These are phyloP conservation scores for Luperina testacea DNA, from an alignment of 2,888 invertebrate species.

Conservation along the genomic window DNA sequence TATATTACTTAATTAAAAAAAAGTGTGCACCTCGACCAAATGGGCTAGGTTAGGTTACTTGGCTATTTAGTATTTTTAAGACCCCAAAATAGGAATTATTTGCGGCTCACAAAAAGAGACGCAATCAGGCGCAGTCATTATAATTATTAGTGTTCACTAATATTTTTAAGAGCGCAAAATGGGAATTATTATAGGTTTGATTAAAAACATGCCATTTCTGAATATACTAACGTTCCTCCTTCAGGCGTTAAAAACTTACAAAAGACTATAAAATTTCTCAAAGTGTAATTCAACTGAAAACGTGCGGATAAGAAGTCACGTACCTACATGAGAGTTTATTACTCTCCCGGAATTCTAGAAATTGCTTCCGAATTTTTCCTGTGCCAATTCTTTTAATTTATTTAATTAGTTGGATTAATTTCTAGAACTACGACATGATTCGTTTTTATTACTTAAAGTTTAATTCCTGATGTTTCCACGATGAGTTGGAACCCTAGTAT, in stretches of 20 bases:
- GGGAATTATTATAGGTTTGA: neutral
- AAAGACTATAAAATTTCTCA: neutral
- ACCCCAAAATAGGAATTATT: neutral
- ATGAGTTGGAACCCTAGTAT: neutral
- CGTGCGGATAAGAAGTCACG: constrained; percentile 1
- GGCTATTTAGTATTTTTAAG: neutral
- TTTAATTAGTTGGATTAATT: constrained; percentile 9
- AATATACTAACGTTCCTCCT: neutral
- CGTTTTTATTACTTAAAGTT: constrained; percentile 17
- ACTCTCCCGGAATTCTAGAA: neutral
- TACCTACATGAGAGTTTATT: constrained; percentile 2
- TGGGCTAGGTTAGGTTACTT: neutral
- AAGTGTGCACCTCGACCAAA: neutral
- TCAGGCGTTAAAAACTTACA: neutral
- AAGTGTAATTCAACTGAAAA: neutral
- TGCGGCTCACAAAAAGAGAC: neutral
- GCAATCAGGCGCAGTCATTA: too few species aligned
- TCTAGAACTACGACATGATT: neutral
- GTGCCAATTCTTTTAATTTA: constrained; percentile 15
- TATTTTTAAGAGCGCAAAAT: neutral
- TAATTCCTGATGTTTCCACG: neutral
- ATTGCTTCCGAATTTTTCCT: constrained; percentile 11
- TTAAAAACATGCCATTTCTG: neutral
- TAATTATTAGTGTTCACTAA: too few species aligned
- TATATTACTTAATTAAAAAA: too few species aligned